Base-by-base conservation (phyloP, 2,113 vertebrate species). In the Mesembrinibis cayennensis region DNA sequence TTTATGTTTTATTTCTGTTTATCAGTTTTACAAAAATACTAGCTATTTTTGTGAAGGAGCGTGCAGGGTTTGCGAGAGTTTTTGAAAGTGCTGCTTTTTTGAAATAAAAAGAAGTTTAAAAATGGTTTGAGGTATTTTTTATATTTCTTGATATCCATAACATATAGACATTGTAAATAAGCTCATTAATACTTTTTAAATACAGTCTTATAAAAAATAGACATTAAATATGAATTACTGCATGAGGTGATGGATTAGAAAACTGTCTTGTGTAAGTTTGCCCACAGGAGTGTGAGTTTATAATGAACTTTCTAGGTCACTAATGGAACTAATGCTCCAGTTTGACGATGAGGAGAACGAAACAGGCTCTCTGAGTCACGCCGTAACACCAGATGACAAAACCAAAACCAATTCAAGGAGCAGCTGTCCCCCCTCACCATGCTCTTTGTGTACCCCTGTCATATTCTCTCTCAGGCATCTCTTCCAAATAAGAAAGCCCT, bases 11-110 rank as follows among this genome's bases (percentile, higher is more conserved):
- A 67, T n/a, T 72, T 78, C 62, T 21, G 12, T 40, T 55, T 84
- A 16, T 52, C 9, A 13, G 9, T 62, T 89, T 55, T 49, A 22
- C 29, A 40, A 38, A 76, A 76, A 5, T 18, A 58, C 2, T 16
- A 11, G 9, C 21, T 52, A 1, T 30, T 53, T 73, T 79, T 32
- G 19, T 22, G 50, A 79, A 49, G 21, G 11, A 23, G 19, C 13
- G 0, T 7, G 1, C 5, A 8, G 19, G 5, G 40, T 36, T 89
- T 1, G 1, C 32, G 9, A 15, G 20, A 27, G 52, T 29, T 56
- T 81, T 82, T 44, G 2, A 25, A 52, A 69, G 6, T 25, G 9
- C 45, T 90, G 59, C 12, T 36, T 88, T 90, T 65, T 69, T 72
- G 32, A 89, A 84, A 73, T 70, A 88, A 92, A 94, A 59, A 6